Evolutionary conservation across 2,113 vertebrate species (phyloP).

Genomic region (Dromaius novaehollandiae): DNA sequence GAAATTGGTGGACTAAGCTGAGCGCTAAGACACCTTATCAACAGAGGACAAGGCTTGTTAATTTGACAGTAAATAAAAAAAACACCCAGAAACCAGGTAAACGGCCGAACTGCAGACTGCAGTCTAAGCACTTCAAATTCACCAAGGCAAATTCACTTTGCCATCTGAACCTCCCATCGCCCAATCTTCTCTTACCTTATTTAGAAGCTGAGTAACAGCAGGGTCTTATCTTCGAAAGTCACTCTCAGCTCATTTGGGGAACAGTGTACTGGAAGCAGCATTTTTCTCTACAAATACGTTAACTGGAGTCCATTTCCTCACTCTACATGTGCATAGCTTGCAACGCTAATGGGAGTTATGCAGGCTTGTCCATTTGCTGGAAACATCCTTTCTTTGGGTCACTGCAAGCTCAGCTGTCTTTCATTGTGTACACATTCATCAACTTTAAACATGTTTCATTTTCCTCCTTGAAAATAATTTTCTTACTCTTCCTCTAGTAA

Average conservation of each 20-base stretch:
- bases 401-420: background rate
- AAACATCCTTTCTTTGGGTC: background rate
- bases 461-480: background rate
- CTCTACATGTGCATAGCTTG: background rate
- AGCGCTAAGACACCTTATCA: conserved; percentile 41
- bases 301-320: background rate
- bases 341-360: background rate
- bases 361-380: background rate
- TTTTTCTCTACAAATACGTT: conserved; percentile 19
- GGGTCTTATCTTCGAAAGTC: conserved; percentile 53
- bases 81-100: conserved; percentile 8
- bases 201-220: conserved; percentile 23
- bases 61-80: background rate
- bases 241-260: conserved; percentile 29
- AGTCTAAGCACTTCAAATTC: conserved; percentile 39
- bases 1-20: conserved; percentile 11
- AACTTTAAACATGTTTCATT: background rate
- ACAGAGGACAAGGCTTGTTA: conserved; percentile 43
- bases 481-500: background rate
- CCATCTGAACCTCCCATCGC: background rate
- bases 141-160: conserved; percentile 43
- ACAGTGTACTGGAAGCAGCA: background rate
- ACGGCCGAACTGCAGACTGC: conserved; percentile 20
- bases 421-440: background rate
- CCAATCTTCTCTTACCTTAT: background rate